A percentile compares a stretch with the other conserved stretches of the same genome.
These are phyloP conservation scores for Petroica traversi DNA, from an alignment of 2,113 vertebrate species.

Conservation along the genomic window DNA sequence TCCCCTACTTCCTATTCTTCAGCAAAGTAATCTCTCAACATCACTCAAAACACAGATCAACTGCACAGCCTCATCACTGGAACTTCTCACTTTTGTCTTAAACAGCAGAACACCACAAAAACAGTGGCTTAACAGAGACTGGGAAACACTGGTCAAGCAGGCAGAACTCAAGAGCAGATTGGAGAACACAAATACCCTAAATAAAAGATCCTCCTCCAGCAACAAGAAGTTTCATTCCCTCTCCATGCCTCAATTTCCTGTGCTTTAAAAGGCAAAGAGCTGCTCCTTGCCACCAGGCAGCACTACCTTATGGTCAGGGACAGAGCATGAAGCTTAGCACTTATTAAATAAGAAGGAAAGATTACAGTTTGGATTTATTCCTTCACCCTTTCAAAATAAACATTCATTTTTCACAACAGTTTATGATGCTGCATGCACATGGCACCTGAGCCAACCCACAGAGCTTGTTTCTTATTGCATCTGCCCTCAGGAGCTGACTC, in stretches of 20 bases:
- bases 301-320: not conserved
- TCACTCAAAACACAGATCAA: not conserved
- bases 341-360: not conserved
- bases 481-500: not conserved
- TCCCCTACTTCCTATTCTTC: not conserved
- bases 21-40: not conserved
- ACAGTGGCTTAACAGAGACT: not conserved
- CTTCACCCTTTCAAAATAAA: not conserved
- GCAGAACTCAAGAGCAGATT: not conserved
- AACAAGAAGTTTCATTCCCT: not conserved
- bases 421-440: not conserved
- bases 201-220: not conserved
- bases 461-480: not conserved
- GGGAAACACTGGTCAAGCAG: not conserved
- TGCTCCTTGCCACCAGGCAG: not conserved
- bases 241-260: not conserved
- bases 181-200: not conserved
- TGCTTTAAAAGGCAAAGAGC: not conserved
- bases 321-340: not conserved
- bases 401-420: not conserved
- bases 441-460: not conserved
- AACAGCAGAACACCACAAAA: not conserved
- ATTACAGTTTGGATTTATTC: not conserved
- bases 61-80: not conserved
- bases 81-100: not conserved